Evolutionary conservation across 2,113 vertebrate species (phyloP).

Genomic region (Spheniscus mendiculus): DNA sequence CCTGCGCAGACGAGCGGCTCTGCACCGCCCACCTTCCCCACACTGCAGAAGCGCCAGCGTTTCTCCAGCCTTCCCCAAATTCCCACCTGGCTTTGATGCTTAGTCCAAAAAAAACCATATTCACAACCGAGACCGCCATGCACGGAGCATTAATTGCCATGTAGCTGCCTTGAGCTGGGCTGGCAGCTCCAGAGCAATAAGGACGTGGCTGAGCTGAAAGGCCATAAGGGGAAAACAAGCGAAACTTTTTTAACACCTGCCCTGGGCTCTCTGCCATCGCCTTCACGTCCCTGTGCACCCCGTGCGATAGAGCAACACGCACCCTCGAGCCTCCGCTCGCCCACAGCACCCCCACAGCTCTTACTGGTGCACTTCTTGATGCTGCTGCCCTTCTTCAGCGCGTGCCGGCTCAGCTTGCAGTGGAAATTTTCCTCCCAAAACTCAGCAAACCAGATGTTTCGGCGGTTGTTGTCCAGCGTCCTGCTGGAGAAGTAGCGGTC

Average conservation of each 20-base stretch:
- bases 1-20: fast-evolving
- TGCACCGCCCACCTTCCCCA: fast-evolving
- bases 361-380: conserved; percentile 97
- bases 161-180: background rate
- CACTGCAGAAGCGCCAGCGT: fast-evolving
- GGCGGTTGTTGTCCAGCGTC: conserved; percentile 93
- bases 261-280: background rate
- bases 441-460: conserved; percentile 97
- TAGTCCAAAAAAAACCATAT: fast-evolving
- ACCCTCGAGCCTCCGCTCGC: fast-evolving
- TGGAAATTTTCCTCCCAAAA: conserved; percentile 98
- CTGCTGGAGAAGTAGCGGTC: conserved; percentile 95
- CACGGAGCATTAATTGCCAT: background rate
- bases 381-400: conserved; percentile 89
- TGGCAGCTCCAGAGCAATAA: background rate
- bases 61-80: background rate
- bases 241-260: background rate
- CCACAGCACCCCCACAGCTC: background rate
- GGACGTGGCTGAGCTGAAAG: background rate
- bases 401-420: conserved; percentile 93
- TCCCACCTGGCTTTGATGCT: background rate
- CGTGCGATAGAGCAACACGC: fast-evolving
- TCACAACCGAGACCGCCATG: fast-evolving
- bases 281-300: fast-evolving
- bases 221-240: background rate